Conservation (phyloP, 2,113 vertebrate genomes). For the Microcebus murinus region DNA sequence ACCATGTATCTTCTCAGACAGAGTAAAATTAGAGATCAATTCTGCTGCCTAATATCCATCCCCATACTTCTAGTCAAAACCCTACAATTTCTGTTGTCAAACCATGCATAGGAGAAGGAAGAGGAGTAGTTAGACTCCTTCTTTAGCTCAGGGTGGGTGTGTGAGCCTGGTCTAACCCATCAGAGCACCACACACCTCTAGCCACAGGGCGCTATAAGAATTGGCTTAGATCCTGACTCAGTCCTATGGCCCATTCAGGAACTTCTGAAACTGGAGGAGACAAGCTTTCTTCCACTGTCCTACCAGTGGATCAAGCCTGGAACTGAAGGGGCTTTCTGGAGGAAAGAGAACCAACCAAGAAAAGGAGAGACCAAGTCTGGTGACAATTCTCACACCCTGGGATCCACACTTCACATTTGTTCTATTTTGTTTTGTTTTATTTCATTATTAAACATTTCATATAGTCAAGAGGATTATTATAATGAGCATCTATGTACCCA, state of each 20-base stretch:
- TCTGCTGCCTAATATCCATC: not conserved
- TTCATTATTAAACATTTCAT: not conserved
- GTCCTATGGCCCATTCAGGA: not conserved
- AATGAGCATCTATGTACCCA: not conserved
- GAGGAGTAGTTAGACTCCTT: not conserved
- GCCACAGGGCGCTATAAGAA: not conserved
- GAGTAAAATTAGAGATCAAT: too few species aligned
- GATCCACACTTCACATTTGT: not conserved
- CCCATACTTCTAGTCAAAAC: not conserved
- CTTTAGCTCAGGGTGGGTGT: not conserved
- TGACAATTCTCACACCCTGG: not conserved
- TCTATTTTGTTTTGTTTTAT: not conserved
- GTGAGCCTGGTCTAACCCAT: not conserved
- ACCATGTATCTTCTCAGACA: too few species aligned
- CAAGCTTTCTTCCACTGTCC: not conserved
- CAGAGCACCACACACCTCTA: not conserved
- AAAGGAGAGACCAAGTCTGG: not conserved
- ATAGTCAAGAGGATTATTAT: not conserved
- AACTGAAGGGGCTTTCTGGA: not conserved
- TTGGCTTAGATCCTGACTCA: not conserved
- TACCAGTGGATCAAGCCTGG: not conserved
- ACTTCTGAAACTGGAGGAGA: not conserved
- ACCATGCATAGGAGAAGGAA: accelerated
- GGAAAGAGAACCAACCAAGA: not conserved
- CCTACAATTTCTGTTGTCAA: not conserved